Base-by-base conservation (phyloP, 2,797 vertebrate species). In the Phylloscopus collybita region DNA sequence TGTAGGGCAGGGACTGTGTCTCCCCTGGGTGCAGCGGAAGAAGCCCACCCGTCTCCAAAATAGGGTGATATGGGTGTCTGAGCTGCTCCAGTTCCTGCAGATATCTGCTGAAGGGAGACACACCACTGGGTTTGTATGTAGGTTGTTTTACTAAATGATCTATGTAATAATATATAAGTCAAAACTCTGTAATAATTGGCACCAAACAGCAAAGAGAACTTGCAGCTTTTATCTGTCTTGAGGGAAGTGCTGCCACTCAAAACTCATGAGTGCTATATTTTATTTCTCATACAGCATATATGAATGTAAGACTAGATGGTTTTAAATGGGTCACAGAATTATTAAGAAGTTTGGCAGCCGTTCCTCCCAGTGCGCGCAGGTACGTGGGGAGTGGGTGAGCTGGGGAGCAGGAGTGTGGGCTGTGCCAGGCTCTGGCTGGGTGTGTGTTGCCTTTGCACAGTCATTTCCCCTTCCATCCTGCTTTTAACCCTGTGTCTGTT, bases 71-170 rank as follows among this genome's bases (percentile, higher is more conserved):
- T 6, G 36, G 74, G 42, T 29, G 45, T 61, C 49, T 93, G 19
- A 88, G 18, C 42, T 47, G 76, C 73, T 70, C n/a, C 6, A 1
- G 27, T 56, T 86, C 65, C 79, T 69, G 80, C 90, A 64, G 60
- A 1, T 50, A 30, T 7, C 51, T 90, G 78, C 88, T 64, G 82
- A 76, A 40, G 67, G 66, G 85, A 95, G 93, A 53, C 53, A 6
- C 42, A 73, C 34, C 64, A 19, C 66, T 64, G 80, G 82, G 60
- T 86, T 78, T 86, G 54, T 40, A 64, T 73, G 85, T 53, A 81
- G 90, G 89, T 91, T 94, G 95, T 96, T 96, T 94, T 93, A 97
- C 95, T 96, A 96, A 96, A 73, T 92, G 95, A 86, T 96, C 92
- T 93, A 47, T 32, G 87, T 96, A 96, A 90, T 96, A 96, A 97